Evolutionary conservation across 2,888 invertebrate genomes (phyloP), one percentile per base, ranked within the genome.

Genomic region (Mamestra brassicae): DNA sequence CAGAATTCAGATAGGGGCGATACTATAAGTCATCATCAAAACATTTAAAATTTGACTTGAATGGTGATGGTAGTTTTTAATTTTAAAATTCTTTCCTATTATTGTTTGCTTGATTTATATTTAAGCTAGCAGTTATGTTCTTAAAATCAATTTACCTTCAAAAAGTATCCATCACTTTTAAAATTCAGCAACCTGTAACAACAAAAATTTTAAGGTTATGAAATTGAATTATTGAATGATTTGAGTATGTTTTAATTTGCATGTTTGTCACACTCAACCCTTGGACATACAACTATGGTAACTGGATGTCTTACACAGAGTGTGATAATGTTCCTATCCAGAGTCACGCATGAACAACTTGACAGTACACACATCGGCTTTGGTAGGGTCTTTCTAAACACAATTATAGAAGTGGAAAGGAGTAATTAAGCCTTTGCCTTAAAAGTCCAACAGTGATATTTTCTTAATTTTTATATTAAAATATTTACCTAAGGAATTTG

Each of bases 281-380:
- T 96, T 95, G 90, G 93, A 95, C 89, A 88, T 91, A 83, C 84
- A 86, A 89, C 88, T 89, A 95, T 89, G 34, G 15, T 2, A 93
- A 89, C 87, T 81, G 87, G 76, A 92, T 81, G 91, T 95, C 94
- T 94, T 96, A 96, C 96, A 96, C 96, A 81, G 95, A 95, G 93
- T 94, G 94, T 94, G 89, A 66, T 94, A 90, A 93, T 96, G 95
- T 96, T 95, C 96, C 96, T 96, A 95, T 81, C 95, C 96, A 96
- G 94, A 96, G 96, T 96, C 96, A 95, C 87, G 89, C 88, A 92
- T 93, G 94, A 87, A 91, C 92, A 87, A 84, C 87, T 81, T 82
- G 64, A 84, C 89, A 87, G 89, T 89, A 83, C 94, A 95, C 89
- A 92, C 94, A 95, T 94, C 95, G 95, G 96, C 96, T 96, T 96